phyloP scores from a whole-genome alignment of 2,113 vertebrate genomes.

The Microtus oregoni region DNA sequence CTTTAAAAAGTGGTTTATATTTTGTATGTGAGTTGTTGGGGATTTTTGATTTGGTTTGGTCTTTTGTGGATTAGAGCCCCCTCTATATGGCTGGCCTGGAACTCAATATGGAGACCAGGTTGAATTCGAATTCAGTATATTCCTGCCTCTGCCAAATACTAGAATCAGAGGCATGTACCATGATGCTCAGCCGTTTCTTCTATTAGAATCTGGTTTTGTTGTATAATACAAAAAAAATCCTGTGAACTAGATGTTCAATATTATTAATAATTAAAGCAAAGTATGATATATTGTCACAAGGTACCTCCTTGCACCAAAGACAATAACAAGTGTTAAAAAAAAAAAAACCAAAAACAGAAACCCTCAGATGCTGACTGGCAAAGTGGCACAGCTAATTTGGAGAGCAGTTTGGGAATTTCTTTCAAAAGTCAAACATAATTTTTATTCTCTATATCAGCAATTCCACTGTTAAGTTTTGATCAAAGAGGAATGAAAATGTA shows the following conservation, averaged over 20 bases:
- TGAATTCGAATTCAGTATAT: too few relatives aligned
- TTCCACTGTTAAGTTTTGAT: neutral
- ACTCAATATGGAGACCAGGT: neutral
- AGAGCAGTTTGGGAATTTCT: neutral
- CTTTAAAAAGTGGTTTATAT: slow-evolving; percentile 1
- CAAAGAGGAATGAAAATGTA: slow-evolving; percentile 6
- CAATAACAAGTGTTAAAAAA: neutral
- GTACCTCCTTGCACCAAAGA: neutral
- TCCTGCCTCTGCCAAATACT: too few relatives aligned
- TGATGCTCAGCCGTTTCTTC: neutral
- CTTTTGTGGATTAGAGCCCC: neutral
- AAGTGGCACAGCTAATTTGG: neutral
- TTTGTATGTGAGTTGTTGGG: neutral
- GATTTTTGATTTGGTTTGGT: neutral
- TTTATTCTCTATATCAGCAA: neutral
- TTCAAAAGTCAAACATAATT: slow-evolving; percentile 41
- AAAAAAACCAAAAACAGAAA: neutral
- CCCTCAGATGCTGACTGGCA: slow-evolving; percentile 5
- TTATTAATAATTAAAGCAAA: slow-evolving; percentile 20
- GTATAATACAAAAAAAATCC: slow-evolving; percentile 14
- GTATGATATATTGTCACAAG: slow-evolving; percentile 28
- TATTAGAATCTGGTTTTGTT: slow-evolving; percentile 31
- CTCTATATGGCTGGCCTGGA: neutral
- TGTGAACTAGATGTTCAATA: slow-evolving; percentile 26
- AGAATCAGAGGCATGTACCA: too few relatives aligned